A percentile compares a stretch with the other conserved stretches of the same genome.
Evolutionary conservation across 2,113 vertebrate genomes (phyloP).

Genomic region (Oryctolagus cuniculus): mOryCun1.1 NC_091434.1:157325001-157325500

Average conservation of each 20-base stretch:
- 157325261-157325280: neutral
- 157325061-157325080: neutral
- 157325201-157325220: neutral
- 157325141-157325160: neutral
- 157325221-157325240: constrained; percentile 8
- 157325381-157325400: too few species aligned
- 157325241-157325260: neutral
- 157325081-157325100: neutral
- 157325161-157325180: neutral
- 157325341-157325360: too few species aligned
- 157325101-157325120: neutral
- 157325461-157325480: too few species aligned
- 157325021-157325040: neutral
- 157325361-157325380: too few species aligned
- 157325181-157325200: neutral
- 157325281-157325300: neutral
- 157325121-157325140: constrained; percentile 17
- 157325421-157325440: too few species aligned
- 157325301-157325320: neutral
- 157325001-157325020: too few species aligned
- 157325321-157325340: neutral
- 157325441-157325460: too few species aligned
- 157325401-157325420: too few species aligned
- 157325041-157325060: neutral
- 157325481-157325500: too few species aligned